phyloP scores from a whole-genome alignment of 2,888 invertebrate species.

The Heliconius aoede region DNA sequence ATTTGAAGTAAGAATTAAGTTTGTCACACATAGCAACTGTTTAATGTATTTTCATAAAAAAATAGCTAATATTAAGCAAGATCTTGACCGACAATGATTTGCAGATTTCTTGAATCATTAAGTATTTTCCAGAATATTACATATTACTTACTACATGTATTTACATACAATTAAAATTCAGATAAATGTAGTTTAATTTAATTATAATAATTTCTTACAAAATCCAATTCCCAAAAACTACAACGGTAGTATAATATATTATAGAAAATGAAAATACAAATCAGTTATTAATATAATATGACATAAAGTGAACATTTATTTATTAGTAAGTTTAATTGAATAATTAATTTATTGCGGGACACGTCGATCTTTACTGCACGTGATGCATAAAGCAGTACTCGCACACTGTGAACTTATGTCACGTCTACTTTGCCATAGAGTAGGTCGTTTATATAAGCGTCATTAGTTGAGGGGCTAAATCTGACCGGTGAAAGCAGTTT shows the following conservation, averaged over 20 bases:
- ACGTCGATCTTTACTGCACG: not conserved
- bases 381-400: not conserved
- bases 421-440: not conserved
- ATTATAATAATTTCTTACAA: no score
- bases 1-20: not conserved
- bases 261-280: not conserved
- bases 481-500: constrained; percentile 68
- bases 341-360: not conserved
- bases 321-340: not conserved
- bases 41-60: not conserved
- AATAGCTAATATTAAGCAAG: not conserved
- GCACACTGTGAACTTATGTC: not conserved
- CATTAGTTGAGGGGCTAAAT: constrained; percentile 53
- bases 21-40: not conserved
- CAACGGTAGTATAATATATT: no score
- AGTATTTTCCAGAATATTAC: not conserved
- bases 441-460: constrained; percentile 29
- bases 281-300: not conserved
- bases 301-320: not conserved
- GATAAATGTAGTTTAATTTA: no score
- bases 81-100: not conserved
- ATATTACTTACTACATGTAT: not conserved
- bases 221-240: no score
- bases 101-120: not conserved
- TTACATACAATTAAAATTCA: no score